Evolutionary conservation across 30 jellyfish, hydroid and myxozoan genomes (phyloP), one percentile per base, ranked within the genome.

Genomic region (Catostylus mosaicus): DNA sequence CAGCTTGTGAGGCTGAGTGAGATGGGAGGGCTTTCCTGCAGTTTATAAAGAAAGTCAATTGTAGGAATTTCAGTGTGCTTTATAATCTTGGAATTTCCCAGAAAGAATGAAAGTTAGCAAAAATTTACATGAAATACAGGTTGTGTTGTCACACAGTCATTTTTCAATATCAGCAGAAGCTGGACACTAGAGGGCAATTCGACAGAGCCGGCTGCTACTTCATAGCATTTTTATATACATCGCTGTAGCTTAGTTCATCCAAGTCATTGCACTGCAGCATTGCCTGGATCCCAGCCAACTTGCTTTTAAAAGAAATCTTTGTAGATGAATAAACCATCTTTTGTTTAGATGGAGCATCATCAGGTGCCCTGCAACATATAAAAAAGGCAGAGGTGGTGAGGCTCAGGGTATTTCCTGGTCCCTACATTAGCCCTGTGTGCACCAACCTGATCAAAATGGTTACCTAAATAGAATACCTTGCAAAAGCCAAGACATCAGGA

Each of bases 291-390:
- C 90, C 90, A 27, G 38, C 23, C 14, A 67, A 26, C 34, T 72
- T 80, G 51, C 34, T 68, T 40, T 67, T 80, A 77, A 80, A 80
- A 33, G 73, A 43, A 8, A 33, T 14, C 59, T 47, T 40, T 48
- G 90, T 48, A 29, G 90, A 66, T 10, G 90, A 66, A 67, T 80
- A 80, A 2, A 80, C 78, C 90, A 80, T 80, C 52, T 74, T 74
- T 35, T 74, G 73, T 32, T 50, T 74, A 26, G 84, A 45, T 30
- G 66, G 75, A 2, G 74, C 74, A 74, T 74, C 48, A 10, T 74
- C 85, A 50, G 85, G 85, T 74, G 85, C 62, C 85, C 85, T 74
- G 63, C n/a, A n/a, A n/a, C n/a, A n/a, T n/a, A n/a, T n/a, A n/a
- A n/a, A n/a, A 37, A 24, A 29, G 74, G 23, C 3, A 29, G 29